A percentile compares a stretch with the other conserved stretches of the same genome.
phyloP scores from a whole-genome alignment of 2,797 vertebrate genomes.

The Fringilla coelebs region DNA sequence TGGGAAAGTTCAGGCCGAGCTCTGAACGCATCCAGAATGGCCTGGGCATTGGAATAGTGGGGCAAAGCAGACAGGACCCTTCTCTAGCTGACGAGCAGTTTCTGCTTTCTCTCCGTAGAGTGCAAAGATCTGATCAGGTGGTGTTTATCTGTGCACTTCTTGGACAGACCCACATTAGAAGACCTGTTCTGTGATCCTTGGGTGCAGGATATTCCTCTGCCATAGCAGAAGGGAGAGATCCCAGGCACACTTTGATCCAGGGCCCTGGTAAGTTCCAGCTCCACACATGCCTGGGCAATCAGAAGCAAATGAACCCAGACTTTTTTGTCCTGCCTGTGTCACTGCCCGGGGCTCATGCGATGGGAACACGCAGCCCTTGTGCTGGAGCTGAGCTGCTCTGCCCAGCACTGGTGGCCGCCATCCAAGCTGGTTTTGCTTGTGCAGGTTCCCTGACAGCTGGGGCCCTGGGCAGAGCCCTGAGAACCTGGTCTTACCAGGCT shows the following conservation, averaged over 20 bases:
- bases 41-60: not conserved
- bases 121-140: conserved; percentile 79
- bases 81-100: not conserved
- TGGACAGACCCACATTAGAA: too few relatives aligned
- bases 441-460: too few relatives aligned
- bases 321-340: not conserved
- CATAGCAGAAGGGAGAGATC: conserved; percentile 73
- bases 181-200: conserved; percentile 79
- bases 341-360: not conserved
- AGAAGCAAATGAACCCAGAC: not conserved
- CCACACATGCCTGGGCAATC: not conserved
- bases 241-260: not conserved
- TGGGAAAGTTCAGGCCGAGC: not conserved
- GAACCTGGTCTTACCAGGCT: too few relatives aligned
- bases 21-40: not conserved
- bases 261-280: conserved; percentile 47
- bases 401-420: not conserved
- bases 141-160: conserved; percentile 52
- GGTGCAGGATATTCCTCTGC: conserved; percentile 81
- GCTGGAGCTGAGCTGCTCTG: not conserved
- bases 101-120: not conserved
- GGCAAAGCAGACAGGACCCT: not conserved
- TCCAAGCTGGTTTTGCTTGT: not conserved
- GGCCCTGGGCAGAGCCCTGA: too few relatives aligned
- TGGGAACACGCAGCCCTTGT: not conserved